Base-by-base conservation (phyloP, 2,888 invertebrate species). In the Drosophila anomelani region DNA sequence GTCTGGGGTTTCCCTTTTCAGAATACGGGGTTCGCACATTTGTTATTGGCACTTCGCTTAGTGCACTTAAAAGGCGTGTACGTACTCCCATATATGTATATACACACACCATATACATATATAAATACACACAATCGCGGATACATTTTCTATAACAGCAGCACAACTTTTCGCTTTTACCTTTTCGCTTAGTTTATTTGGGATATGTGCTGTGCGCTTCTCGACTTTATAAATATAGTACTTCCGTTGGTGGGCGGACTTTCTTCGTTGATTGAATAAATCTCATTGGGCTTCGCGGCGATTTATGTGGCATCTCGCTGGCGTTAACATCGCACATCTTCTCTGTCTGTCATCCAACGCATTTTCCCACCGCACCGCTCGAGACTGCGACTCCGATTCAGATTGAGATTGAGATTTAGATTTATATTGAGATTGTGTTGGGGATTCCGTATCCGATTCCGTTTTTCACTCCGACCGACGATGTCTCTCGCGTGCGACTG, bases 261-360 rank as follows among this genome's bases (percentile, higher is more conserved):
- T 68, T 86, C 84, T 77, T 84, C 63, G 78, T 78, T 80, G 84
- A 84, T 84, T 84, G 84, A 84, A 86, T 84, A 84, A 84, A 84
- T 81, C 81, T 86, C 86, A 83, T 85, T 70, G 69, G 63, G 68
- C 74, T 83, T 17, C 56, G 44, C 41, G 36, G 56, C 71, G 57
- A 46, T 69, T 79, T 68, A 80, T 79, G 83, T 66, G 72, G 63
- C 38, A 39, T 32, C 26, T 26, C 67, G 47, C 20, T 54, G 36
- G 64, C 46, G 17, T 58, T 36, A 58, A 38, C 59, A 47, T 43
- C 43, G 62, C 62, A 46, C 71, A 55, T 53, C 69, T 69, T 59
- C 55, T 70, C 78, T 67, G 51, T 53, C 51, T 53, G 51, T 36
- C 51, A 53, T 36, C 51, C 51, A 80, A 68, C 78, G 75, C 85